Evolutionary conservation across 2,797 vertebrate species (phyloP), one percentile per base, ranked within the genome.

Genomic region (Fundulus diaphanus): DNA sequence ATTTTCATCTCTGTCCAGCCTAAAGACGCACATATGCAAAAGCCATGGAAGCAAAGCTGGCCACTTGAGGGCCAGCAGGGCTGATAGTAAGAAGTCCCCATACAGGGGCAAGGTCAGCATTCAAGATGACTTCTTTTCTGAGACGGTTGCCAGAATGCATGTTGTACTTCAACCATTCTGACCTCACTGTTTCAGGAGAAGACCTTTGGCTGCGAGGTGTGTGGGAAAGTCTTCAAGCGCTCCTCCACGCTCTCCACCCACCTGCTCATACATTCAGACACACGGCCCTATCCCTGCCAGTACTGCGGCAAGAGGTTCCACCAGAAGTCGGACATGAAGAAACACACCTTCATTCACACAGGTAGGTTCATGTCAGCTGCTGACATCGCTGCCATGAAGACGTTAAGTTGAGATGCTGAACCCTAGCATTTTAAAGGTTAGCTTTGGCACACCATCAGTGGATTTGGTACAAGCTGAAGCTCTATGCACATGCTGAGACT

Each of bases 321-420:
- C 88, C 96, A 96, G 88, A 96, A 96, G 85, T 95, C 92, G 0
- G 94, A 95, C 90, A 96, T 96, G 96, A 96, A 96, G 91, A 96
- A 96, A 72, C 96, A 96, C 91, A 96, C 96, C 22, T 96, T 96
- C 83, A 95, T 94, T 75, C 92, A 93, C 84, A 92, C 92, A 0
- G 92, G 93, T 94, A 76, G 80, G 89, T 82, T 37, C 16, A 44
- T 40, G 1, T 29, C 0, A 40, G 13, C 7, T 68, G 24, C 29
- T 49, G 3, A 27, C 44, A 54, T 24, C 12, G 29, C 9, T 59
- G 29, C 18, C 56, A 20, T 20, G 1, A 35, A 35, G 18, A 2
- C 11, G 31, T 33, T 20, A 33, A 35, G 57, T 8, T 61, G 31
- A 61, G 57, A 27, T 57, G 13, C 29, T 31, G 56, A 57, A 59